Conservation (phyloP, 2,888 invertebrate species). For the Augiades crinisus region DNA sequence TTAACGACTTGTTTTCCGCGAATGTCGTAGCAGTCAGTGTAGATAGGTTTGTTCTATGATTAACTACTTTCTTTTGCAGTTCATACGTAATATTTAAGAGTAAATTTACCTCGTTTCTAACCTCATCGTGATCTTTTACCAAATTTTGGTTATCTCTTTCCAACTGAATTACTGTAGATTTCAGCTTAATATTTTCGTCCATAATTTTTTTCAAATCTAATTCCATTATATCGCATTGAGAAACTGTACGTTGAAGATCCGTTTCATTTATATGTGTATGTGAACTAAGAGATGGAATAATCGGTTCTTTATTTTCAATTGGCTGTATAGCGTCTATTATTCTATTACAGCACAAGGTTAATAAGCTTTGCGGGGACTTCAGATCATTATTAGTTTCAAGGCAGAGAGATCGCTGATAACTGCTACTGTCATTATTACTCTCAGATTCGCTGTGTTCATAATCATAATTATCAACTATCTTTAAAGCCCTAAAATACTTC, state of each 20-base stretch:
- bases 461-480: constrained; percentile 18
- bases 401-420: constrained; percentile 23
- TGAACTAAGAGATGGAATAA: constrained; percentile 32
- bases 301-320: constrained; percentile 41
- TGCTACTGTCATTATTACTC: constrained; percentile 17
- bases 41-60: constrained; percentile 65
- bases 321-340: constrained; percentile 50
- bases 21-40: constrained; percentile 70
- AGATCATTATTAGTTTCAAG: constrained; percentile 31
- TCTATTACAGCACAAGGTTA: constrained; percentile 59
- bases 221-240: constrained; percentile 32
- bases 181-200: constrained; percentile 47
- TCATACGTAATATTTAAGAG: constrained; percentile 55
- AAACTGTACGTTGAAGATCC: constrained; percentile 18
- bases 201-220: constrained; percentile 32
- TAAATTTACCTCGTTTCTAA: constrained; percentile 52
- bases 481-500: constrained; percentile 28
- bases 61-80: constrained; percentile 62
- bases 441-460: not conserved
- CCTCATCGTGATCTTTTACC: constrained; percentile 51
- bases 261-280: constrained; percentile 28
- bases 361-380: constrained; percentile 56
- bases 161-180: constrained; percentile 41
- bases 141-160: constrained; percentile 46
- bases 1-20: constrained; percentile 66